These are phyloP conservation scores for Ostrea denselamellosa DNA, from an alignment of 1,140 invertebrate genomes.

Conservation along the genomic window DNA sequence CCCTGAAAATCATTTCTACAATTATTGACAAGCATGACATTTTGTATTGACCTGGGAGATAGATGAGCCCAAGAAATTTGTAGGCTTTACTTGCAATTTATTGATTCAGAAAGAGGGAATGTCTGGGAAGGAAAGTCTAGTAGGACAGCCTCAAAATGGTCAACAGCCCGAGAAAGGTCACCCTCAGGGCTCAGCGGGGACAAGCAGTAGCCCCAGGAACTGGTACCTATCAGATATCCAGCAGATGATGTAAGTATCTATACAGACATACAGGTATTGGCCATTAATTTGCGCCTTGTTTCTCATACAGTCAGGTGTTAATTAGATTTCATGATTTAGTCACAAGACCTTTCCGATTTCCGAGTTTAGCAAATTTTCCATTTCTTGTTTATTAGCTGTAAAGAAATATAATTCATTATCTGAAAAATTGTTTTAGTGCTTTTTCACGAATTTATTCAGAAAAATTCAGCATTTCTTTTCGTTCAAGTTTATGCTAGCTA, in stretches of 20 bases:
- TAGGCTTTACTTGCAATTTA: not conserved
- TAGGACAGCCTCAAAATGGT: not conserved
- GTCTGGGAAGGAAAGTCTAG: not conserved
- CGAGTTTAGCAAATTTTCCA: no score
- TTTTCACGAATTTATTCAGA: no score
- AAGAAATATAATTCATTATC: no score
- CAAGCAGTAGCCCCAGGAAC: slow-evolving; percentile 47
- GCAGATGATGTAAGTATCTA: slow-evolving; percentile 82
- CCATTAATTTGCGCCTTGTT: no score
- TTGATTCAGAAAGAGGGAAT: not conserved
- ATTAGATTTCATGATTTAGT: no score
- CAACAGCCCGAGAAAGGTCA: slow-evolving; percentile 14
- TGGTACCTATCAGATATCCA: slow-evolving; percentile 82
- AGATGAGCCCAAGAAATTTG: not conserved
- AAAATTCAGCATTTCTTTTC: no score
- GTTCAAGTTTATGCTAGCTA: no score
- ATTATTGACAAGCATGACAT: not conserved
- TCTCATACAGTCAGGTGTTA: no score
- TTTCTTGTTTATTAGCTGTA: no score
- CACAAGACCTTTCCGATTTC: no score
- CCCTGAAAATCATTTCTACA: not conserved
- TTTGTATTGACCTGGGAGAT: not conserved
- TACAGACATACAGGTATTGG: no score
- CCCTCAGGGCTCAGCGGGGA: not conserved
- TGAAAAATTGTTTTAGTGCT: no score